These are phyloP conservation scores for Platypus cylindrus DNA, from an alignment of 2,888 invertebrate genomes.

Conservation along the genomic window DNA sequence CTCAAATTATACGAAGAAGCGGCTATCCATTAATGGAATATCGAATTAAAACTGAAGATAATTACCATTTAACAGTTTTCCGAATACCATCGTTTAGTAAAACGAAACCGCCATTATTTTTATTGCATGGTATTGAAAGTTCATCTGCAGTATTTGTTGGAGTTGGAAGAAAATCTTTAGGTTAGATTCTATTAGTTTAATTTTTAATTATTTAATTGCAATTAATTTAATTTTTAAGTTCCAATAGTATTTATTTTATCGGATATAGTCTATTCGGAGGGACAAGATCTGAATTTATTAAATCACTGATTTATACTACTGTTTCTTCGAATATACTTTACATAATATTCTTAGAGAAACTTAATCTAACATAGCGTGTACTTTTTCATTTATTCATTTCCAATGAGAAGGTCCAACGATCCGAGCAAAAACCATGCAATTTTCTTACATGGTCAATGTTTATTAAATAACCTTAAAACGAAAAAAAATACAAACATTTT, in stretches of 20 bases:
- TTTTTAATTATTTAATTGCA: slow-evolving; percentile 4
- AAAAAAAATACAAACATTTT: no score
- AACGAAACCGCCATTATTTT: slow-evolving; percentile 26
- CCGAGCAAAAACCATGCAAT: no score
- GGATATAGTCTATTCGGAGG: no score
- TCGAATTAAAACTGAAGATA: slow-evolving; percentile 26
- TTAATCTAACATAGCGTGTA: no score
- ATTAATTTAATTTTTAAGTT: neutral
- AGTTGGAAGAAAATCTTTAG: slow-evolving; percentile 28
- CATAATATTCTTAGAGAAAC: no score
- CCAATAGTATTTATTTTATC: neutral
- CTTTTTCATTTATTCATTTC: no score
- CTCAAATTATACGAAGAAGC: slow-evolving; percentile 27
- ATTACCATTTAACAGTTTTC: slow-evolving; percentile 23
- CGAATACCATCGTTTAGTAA: slow-evolving; percentile 24
- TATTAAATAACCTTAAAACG: no score
- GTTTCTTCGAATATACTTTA: no score
- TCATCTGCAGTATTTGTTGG: slow-evolving; percentile 28
- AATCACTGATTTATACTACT: no score
- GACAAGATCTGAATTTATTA: no score
- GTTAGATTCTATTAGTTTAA: slow-evolving; percentile 18
- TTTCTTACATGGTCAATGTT: no score
- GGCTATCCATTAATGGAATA: slow-evolving; percentile 27
- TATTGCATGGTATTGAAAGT: slow-evolving; percentile 28
- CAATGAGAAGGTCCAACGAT: no score